Base-by-base conservation (phyloP, 2,888 invertebrate genomes). In the Drosophila lacicola region DNA sequence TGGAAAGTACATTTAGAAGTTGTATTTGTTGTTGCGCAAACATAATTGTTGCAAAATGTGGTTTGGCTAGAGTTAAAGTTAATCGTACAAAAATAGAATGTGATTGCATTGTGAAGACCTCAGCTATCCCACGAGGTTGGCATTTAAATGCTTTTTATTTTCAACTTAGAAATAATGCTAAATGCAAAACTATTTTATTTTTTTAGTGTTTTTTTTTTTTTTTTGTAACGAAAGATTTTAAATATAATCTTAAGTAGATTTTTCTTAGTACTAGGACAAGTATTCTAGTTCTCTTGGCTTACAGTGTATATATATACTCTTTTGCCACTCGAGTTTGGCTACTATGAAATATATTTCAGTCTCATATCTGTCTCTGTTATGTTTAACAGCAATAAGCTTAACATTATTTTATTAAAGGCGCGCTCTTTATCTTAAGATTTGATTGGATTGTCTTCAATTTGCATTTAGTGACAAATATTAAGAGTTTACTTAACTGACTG, bases 1-100 rank as follows among this genome's bases (percentile, higher is more conserved):
- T 80, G 82, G 82, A 84, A 84, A 84, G 84, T 86, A 74, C 71
- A 82, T 83, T 84, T 78, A 80, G 78, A 70, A 85, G 82, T 83
- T 83, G 50, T 21, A 61, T 17, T 42, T 57, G 46, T 57, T 70
- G 62, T 74, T 75, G 75, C 66, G 63, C 62, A 70, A 71, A 70
- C 68, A 82, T 84, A 85, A 82, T 83, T 85, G 83, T 73, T 82
- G 83, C 83, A 79, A 70, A 84, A 81, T 81, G 80, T 63, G 70
- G 71, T 74, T 82, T 66, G 54, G 49, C 45, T 46, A 41, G 51
- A 68, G 65, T 64, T 74, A 33, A 63, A 73, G 60, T 58, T 63
- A 53, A 57, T 50, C 46, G 39, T 47, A 64, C 55, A 29, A 67
- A 69, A 68, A 74, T 58, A 61, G 74, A 74, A 69, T 64, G 72